phyloP scores from a whole-genome alignment of 2,888 invertebrate species.

The Hypomecis punctinalis region DNA sequence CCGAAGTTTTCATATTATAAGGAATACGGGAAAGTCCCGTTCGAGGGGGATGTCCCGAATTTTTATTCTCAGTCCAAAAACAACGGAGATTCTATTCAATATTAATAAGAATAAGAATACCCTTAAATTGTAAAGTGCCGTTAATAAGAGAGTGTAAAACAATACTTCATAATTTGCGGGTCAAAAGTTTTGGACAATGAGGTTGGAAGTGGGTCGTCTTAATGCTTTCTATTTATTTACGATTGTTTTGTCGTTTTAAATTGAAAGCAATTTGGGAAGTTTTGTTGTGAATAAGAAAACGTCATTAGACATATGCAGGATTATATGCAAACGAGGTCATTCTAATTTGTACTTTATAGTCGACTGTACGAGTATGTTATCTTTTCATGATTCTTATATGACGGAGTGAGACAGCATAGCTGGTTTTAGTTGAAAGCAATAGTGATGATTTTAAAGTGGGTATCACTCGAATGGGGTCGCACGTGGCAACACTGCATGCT shows the following conservation, averaged over 20 bases:
- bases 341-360: too few relatives aligned
- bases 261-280: constrained; percentile 21
- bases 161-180: constrained; percentile 48
- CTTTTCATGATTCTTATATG: too few relatives aligned
- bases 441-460: too few relatives aligned
- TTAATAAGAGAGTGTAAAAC: constrained; percentile 57
- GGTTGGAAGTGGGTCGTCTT: constrained; percentile 27
- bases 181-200: constrained; percentile 38
- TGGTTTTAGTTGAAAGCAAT: too few relatives aligned
- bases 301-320: too few relatives aligned
- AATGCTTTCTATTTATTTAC: constrained; percentile 23
- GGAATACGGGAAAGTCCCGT: constrained; percentile 57
- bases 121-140: constrained; percentile 53
- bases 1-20: constrained; percentile 69
- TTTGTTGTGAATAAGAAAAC: constrained; percentile 8
- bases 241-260: constrained; percentile 34
- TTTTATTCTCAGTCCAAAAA: constrained; percentile 49
- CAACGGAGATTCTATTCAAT: constrained; percentile 64
- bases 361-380: too few relatives aligned
- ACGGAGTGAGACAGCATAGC: too few relatives aligned
- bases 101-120: constrained; percentile 57
- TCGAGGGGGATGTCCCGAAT: constrained; percentile 46
- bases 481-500: too few relatives aligned
- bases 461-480: too few relatives aligned
- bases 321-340: too few relatives aligned